phyloP scores from a whole-genome alignment of 2,797 vertebrate genomes.

The Toxotes lorentzi region DNA sequence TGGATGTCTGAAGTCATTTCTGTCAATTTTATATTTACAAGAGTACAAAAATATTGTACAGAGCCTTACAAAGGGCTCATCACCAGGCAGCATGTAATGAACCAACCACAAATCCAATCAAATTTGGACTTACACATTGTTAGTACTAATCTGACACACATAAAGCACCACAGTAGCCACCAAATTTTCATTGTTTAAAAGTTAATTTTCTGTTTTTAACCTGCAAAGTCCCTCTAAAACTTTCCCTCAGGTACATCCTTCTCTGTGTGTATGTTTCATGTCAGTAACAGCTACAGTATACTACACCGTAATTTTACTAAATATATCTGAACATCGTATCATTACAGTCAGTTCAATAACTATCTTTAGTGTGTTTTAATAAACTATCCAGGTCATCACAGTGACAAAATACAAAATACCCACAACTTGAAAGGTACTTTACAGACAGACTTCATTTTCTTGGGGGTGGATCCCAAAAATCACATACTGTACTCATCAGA shows the following conservation, averaged over 20 bases:
- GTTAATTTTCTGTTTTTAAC: background rate
- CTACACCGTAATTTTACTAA: conserved; percentile 20
- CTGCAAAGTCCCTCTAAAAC: background rate
- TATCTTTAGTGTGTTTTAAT: conserved; percentile 17
- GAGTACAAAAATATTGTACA: background rate
- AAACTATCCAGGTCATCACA: background rate
- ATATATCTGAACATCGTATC: conserved; percentile 20
- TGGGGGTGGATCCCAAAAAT: background rate
- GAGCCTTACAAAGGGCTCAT: background rate
- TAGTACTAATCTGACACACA: background rate
- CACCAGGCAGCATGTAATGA: background rate
- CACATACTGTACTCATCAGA: conserved; percentile 1
- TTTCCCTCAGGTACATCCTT: background rate
- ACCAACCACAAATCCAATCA: background rate
- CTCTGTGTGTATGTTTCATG: background rate
- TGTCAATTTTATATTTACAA: background rate
- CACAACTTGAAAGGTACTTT: conserved; percentile 2
- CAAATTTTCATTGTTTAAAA: background rate
- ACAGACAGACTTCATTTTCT: background rate
- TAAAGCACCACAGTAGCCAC: background rate
- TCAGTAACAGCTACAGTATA: background rate
- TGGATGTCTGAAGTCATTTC: background rate
- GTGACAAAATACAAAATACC: background rate
- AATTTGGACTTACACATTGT: background rate
- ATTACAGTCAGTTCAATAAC: conserved; percentile 22